phyloP scores from a whole-genome alignment of 2,888 invertebrate species.

The Trichacis sp. region DNA sequence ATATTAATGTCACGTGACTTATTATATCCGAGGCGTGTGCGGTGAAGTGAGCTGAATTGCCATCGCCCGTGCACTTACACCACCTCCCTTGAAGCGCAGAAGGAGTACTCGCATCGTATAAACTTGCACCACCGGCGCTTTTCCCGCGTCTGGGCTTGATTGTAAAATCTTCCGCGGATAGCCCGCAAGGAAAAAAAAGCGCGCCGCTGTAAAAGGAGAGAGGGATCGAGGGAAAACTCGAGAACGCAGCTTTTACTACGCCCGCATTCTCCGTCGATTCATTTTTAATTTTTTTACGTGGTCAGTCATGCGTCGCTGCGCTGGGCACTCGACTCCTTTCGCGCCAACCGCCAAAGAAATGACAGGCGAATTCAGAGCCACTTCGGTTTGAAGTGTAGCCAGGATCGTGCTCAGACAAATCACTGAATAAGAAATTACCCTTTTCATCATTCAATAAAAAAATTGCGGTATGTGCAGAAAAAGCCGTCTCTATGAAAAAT shows the following conservation, averaged over 20 bases:
- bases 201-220: slow-evolving; percentile 44
- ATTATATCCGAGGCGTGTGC: slow-evolving; percentile 66
- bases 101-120: slow-evolving; percentile 45
- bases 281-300: slow-evolving; percentile 62
- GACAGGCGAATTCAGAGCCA: slow-evolving; percentile 2
- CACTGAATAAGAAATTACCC: slow-evolving; percentile 9
- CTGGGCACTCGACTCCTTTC: slow-evolving; percentile 55
- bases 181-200: slow-evolving; percentile 5
- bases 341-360: slow-evolving; percentile 24
- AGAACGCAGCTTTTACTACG: slow-evolving; percentile 50
- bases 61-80: slow-evolving; percentile 46
- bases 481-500: background rate
- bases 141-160: slow-evolving; percentile 56
- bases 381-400: slow-evolving; percentile 5
- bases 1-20: slow-evolving; percentile 70
- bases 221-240: slow-evolving; percentile 54
- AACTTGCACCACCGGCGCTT: slow-evolving; percentile 50
- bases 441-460: slow-evolving; percentile 9
- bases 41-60: slow-evolving; percentile 58
- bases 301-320: slow-evolving; percentile 59
- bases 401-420: slow-evolving; percentile 7
- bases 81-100: slow-evolving; percentile 44
- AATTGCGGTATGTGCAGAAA: background rate
- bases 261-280: slow-evolving; percentile 56
- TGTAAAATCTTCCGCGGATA: slow-evolving; percentile 58